Base-by-base conservation (phyloP, 2,888 invertebrate species). In the Diarsia rubi region DNA sequence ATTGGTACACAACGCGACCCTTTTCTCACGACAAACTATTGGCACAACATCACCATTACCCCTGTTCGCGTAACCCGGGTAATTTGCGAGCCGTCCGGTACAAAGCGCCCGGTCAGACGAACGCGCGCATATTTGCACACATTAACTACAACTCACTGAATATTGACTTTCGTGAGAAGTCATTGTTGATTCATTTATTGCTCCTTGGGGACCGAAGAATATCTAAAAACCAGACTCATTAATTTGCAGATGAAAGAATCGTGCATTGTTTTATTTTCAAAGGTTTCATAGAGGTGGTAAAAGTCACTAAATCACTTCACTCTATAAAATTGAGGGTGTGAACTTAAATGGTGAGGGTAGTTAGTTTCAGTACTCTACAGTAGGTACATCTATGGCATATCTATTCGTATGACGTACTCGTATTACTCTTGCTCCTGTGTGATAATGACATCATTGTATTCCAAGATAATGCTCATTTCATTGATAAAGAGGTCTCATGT, bases 101-200 rank as follows among this genome's bases (percentile, higher is more conserved):
- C 85, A 83, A 87, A 69, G 77, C 65, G 60, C 37, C 42, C 75
- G 75, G 80, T 82, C 79, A 84, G 19, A 71, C 54, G 76, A 66
- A 62, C 47, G 37, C 42, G 71, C 71, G 75, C 76, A 77, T 83
- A 85, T 87, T 88, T 88, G 85, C 86, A 82, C 87, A 83, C 75
- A 86, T 89, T 90, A 90, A 31, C 21, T n/a, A 1, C 79, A 69
- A 78, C 57, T 82, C 90, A 89, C n/a, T 88, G 88, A 90, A 88
- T 88, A 88, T 88, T 88, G 86, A 88, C 87, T 90, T 83, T 73
- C 89, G 91, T 91, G 90, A 88, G 90, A 88, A 88, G 77, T 86
- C 70, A 68, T 72, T 64, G 42, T 70, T 83, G 72, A 69, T 78
- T 82, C 60, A 73, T 79, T 82, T 73, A 69, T 81, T 74, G 62